A percentile compares a stretch with the other conserved stretches of the same genome.
phyloP scores from a whole-genome alignment of 2,113 vertebrate genomes.

The Choloepus hoffmanni region DNA sequence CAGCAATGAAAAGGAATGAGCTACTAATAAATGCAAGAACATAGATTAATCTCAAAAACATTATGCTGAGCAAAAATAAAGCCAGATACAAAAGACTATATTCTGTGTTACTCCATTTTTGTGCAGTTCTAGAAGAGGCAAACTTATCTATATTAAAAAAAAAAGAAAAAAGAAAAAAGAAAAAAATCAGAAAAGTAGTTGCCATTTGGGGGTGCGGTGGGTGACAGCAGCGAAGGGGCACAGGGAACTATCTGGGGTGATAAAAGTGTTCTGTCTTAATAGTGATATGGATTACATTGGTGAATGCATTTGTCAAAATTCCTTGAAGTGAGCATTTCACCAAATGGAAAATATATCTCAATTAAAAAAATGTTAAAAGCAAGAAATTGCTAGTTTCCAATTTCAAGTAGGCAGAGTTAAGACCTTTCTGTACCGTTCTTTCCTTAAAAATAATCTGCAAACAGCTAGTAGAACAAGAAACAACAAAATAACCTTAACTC shows the following conservation, averaged over 20 bases:
- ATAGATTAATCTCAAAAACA: neutral
- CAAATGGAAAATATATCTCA: neutral
- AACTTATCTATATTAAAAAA: neutral
- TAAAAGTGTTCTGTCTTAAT: neutral
- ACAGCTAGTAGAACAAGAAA: slow-evolving; percentile 2
- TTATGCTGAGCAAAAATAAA: neutral
- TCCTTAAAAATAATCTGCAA: neutral
- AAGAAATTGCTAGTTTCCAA: neutral
- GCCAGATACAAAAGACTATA: neutral
- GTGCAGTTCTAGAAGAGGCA: neutral
- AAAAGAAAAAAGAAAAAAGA: too few relatives aligned
- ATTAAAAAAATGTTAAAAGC: neutral
- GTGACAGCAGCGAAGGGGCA: neutral
- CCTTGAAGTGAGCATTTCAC: neutral
- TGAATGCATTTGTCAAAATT: neutral
- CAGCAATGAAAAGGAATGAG: neutral
- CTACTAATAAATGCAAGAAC: neutral
- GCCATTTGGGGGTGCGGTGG: neutral
- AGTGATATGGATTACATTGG: neutral
- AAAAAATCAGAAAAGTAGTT: neutral
- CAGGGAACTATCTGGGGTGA: neutral
- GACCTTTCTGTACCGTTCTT: neutral
- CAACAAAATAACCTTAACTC: neutral
- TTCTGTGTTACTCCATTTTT: neutral
- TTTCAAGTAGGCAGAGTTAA: neutral